Evolutionary conservation across 1,140 invertebrate species (phyloP).

Genomic region (Mycetomoellerius zeteki): DNA sequence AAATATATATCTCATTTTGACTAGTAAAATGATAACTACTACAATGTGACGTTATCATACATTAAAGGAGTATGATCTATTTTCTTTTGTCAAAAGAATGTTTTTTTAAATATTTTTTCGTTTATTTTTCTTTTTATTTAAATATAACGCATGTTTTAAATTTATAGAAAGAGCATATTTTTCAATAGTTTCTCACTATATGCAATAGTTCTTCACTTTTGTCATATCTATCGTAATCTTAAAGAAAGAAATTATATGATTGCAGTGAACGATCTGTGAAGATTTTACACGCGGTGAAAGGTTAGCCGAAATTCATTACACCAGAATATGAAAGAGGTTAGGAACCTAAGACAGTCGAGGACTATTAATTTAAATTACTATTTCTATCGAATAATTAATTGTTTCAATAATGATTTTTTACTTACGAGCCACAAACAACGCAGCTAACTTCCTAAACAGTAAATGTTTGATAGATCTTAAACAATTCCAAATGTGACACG

Average conservation of each 20-base stretch:
- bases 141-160: neutral
- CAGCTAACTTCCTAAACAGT: neutral
- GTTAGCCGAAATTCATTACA: neutral
- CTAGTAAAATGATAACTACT: neutral
- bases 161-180: neutral
- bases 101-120: neutral
- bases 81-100: neutral
- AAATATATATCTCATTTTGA: slow-evolving; percentile 1
- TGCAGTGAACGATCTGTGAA: neutral
- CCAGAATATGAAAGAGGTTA: slow-evolving; percentile 25
- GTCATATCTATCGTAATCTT: neutral
- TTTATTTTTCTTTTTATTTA: neutral
- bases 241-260: neutral
- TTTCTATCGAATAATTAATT: neutral
- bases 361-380: neutral
- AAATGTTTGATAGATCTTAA: neutral
- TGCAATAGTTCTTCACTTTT: neutral
- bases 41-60: neutral
- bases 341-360: neutral
- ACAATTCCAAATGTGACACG: neutral
- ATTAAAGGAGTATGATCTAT: too few relatives aligned
- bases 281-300: neutral
- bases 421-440: slow-evolving; percentile 9
- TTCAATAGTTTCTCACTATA: neutral
- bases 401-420: neutral